A percentile compares a stretch with the other conserved stretches of the same genome.
Evolutionary conservation across 2,888 invertebrate genomes (phyloP).

Genomic region (Tanypteryx hageni): DNA sequence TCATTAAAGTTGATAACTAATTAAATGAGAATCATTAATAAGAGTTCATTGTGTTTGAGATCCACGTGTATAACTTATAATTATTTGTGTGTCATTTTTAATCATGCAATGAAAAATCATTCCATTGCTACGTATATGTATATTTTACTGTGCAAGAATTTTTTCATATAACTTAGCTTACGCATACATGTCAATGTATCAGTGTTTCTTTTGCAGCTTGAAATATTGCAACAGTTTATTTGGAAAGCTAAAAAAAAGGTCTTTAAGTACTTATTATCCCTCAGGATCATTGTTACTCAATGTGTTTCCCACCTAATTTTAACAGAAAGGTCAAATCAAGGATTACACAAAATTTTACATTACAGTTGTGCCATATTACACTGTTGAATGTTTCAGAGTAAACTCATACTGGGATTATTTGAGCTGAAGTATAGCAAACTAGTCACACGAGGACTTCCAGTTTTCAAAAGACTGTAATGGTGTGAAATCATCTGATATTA

Average conservation of each 20-base stretch:
- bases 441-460: conserved; percentile 59
- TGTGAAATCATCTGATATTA: conserved; percentile 53
- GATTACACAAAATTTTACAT: conserved; percentile 40
- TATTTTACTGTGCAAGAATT: conserved; percentile 11
- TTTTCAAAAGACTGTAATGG: conserved; percentile 52
- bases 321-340: conserved; percentile 42
- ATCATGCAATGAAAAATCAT: conserved; percentile 57
- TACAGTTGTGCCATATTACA: conserved; percentile 59
- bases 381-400: conserved; percentile 46
- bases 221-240: conserved; percentile 20
- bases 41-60: conserved; percentile 29
- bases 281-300: conserved; percentile 45
- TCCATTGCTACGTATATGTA: conserved; percentile 34
- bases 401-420: background rate
- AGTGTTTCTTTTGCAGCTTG: conserved; percentile 46
- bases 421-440: background rate
- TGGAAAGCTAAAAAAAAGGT: conserved; percentile 17
- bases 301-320: conserved; percentile 46
- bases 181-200: conserved; percentile 33
- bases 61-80: conserved; percentile 53
- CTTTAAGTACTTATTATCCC: conserved; percentile 50
- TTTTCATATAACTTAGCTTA: conserved; percentile 34
- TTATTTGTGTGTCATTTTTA: conserved; percentile 31
- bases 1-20: conserved; percentile 23
- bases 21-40: background rate